A percentile compares a stretch with the other conserved stretches of the same genome.
phyloP scores from a whole-genome alignment of 2,113 vertebrate genomes.

The Cololabis saira region DNA sequence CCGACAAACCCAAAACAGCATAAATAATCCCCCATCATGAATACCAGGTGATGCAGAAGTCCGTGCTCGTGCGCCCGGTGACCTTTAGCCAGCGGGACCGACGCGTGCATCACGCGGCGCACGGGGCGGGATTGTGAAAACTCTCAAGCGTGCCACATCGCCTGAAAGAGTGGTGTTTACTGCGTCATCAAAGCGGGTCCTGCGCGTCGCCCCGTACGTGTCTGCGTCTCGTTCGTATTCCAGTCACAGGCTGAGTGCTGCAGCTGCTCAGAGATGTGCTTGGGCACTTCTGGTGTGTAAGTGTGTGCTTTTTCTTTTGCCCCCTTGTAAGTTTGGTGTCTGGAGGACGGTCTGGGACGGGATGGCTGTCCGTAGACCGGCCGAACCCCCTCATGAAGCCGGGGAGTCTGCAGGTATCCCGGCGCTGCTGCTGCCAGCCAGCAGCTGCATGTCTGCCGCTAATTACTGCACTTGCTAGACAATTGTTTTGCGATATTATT shows the following conservation, averaged over 20 bases:
- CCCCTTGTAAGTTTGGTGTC: constrained; percentile 59
- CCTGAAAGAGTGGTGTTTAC: constrained; percentile 53
- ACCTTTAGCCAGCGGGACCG: constrained; percentile 65
- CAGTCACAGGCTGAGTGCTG: constrained; percentile 65
- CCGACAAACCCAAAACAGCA: constrained; percentile 12
- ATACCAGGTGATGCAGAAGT: constrained; percentile 52
- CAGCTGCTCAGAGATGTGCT: constrained; percentile 62
- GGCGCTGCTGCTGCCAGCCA: constrained; percentile 27
- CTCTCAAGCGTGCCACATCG: constrained; percentile 37
- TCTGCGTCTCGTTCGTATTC: constrained; percentile 71
- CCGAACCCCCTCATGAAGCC: constrained; percentile 34
- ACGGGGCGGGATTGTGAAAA: constrained; percentile 39
- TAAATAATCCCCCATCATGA: constrained; percentile 40
- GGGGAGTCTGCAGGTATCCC: constrained; percentile 31
- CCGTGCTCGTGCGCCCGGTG: constrained; percentile 39
- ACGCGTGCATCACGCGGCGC: constrained; percentile 14
- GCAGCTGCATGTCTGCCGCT: constrained; percentile 48
- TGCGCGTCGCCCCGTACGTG: constrained; percentile 51
- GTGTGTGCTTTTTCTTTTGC: constrained; percentile 5
- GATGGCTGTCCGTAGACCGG: constrained; percentile 36
- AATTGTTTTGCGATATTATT: constrained; percentile 73
- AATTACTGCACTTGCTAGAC: constrained; percentile 68
- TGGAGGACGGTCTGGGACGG: constrained; percentile 66
- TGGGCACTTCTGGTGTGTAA: constrained; percentile 32
- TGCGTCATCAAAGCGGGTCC: constrained; percentile 69